Evolutionary conservation across 2,113 vertebrate genomes (phyloP).

Genomic region (Halichoeres trimaculatus): DNA sequence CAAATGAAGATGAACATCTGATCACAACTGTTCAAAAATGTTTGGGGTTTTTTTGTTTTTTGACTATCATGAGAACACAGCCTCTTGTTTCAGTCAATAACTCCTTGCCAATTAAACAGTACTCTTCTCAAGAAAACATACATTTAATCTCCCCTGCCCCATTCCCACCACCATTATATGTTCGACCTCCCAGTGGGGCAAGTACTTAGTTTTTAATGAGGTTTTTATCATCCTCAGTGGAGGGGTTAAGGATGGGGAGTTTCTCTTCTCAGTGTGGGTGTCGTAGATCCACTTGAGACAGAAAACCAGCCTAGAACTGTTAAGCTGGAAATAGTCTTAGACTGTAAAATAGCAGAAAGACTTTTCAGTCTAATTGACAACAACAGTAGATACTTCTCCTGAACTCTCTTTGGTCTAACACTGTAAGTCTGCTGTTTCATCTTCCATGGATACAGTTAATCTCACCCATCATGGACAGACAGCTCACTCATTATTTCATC

Average conservation of each 20-base stretch:
- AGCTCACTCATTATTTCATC: conserved; percentile 27
- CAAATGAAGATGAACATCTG: neutral
- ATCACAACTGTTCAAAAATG: neutral
- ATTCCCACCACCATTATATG: conserved; percentile 1
- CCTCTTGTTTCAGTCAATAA: neutral
- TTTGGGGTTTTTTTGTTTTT: too few species aligned
- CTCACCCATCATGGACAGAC: conserved; percentile 29
- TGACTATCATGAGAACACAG: neutral
- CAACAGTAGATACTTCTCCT: conserved; percentile 8
- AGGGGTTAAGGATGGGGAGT: neutral
- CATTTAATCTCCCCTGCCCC: conserved; percentile 13
- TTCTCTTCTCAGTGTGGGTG: conserved; percentile 24
- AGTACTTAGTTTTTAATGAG: conserved; percentile 35
- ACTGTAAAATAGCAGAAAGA: too few species aligned
- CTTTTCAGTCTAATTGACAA: conserved; percentile 29
- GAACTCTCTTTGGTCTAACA: conserved; percentile 1
- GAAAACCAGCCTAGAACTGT: conserved; percentile 3
- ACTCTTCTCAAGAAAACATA: neutral
- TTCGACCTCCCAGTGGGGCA: conserved; percentile 15
- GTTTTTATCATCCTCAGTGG: conserved; percentile 8
- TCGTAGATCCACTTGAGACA: conserved; percentile 23
- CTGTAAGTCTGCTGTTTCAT: conserved; percentile 25
- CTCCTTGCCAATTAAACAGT: neutral
- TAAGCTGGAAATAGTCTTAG: conserved; percentile 4
- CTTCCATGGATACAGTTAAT: conserved; percentile 46